These are phyloP conservation scores for Phrynocephalus versicolor DNA, from an alignment of 2,113 vertebrate genomes.

Conservation along the genomic window DNA sequence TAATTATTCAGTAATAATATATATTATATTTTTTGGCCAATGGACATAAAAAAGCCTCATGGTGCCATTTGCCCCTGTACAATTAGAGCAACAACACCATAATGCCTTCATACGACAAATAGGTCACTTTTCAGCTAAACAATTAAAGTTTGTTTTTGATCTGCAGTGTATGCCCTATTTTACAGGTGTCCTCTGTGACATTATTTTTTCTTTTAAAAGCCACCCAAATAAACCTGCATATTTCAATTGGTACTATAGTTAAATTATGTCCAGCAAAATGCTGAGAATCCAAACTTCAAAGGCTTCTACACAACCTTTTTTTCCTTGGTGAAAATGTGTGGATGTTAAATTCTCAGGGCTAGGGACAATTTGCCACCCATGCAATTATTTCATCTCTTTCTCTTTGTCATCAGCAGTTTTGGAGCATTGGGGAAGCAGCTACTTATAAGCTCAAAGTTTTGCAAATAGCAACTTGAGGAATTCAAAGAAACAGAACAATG, in stretches of 20 bases:
- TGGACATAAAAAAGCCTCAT: fast-evolving
- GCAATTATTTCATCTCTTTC: slow-evolving; percentile 20
- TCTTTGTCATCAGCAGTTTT: not conserved
- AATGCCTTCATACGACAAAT: not conserved
- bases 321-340: fast-evolving
- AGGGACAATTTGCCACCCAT: not conserved
- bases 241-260: not conserved
- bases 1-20: not conserved
- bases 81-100: not conserved
- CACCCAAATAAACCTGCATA: not conserved
- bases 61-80: not conserved
- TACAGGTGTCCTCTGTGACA: not conserved
- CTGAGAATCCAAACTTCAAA: not conserved
- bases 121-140: fast-evolving
- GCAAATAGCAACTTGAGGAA: slow-evolving; percentile 9
- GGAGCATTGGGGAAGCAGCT: slow-evolving; percentile 27
- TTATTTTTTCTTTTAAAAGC: not conserved
- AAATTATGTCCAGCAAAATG: slow-evolving; percentile 12
- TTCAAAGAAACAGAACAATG: slow-evolving; percentile 46
- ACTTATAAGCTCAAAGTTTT: slow-evolving; percentile 28
- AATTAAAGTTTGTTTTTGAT: fast-evolving
- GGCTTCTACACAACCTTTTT: fast-evolving
- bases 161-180: not conserved
- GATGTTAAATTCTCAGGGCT: slow-evolving; percentile 24
- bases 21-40: fast-evolving